Percentiles rank a stretch among this genome's conserved stretches.
Conservation (phyloP, 2,113 vertebrate species). For the Guaruba guarouba region DNA sequence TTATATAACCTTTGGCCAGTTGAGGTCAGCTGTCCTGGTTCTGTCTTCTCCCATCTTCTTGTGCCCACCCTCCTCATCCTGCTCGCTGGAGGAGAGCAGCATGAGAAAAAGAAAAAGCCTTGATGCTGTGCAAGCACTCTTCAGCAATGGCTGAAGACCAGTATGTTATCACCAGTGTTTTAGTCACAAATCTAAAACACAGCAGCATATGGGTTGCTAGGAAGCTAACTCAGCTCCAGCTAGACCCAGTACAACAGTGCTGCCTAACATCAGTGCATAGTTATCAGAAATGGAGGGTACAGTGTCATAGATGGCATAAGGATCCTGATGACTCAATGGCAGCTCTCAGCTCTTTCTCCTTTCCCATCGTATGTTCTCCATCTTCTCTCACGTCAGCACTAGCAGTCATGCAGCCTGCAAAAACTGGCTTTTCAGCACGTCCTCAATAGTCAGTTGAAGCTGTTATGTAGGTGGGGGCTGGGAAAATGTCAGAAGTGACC, state of each 20-base stretch:
- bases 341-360: background rate
- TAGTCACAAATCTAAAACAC: background rate
- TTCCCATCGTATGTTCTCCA: background rate
- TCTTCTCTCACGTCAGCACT: background rate
- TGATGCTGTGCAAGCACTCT: background rate
- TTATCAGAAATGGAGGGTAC: background rate
- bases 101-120: background rate
- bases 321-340: background rate
- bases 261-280: background rate
- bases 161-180: background rate
- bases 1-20: background rate
- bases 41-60: background rate
- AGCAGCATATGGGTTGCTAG: background rate
- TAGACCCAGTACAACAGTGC: background rate
- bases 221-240: background rate
- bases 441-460: background rate
- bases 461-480: fast-evolving
- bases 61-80: background rate
- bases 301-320: background rate
- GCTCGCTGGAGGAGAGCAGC: fast-evolving
- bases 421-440: background rate
- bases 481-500: background rate
- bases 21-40: background rate
- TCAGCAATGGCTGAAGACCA: background rate
- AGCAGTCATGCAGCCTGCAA: background rate